phyloP scores from a whole-genome alignment of 2,797 vertebrate species.

The Chlorospingus semifuscus region DNA sequence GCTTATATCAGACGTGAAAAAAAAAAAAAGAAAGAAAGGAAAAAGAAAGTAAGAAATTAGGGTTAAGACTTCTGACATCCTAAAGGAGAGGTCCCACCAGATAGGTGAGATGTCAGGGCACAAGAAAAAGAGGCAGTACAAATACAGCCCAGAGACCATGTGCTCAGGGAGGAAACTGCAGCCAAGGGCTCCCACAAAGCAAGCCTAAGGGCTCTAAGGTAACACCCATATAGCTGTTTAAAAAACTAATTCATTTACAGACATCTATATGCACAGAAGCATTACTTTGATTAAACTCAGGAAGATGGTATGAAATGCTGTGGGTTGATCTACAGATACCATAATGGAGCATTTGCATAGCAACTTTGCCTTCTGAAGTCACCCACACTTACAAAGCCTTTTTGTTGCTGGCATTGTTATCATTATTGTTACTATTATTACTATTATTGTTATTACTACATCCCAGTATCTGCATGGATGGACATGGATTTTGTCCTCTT shows the following conservation, averaged over 20 bases:
- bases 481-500: background rate
- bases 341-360: background rate
- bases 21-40: background rate
- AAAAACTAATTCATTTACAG: background rate
- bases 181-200: background rate
- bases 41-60: background rate
- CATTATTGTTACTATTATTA: background rate
- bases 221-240: background rate
- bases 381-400: background rate
- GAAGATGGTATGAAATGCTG: background rate
- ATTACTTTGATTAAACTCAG: background rate
- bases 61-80: background rate
- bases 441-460: background rate
- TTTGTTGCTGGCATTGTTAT: background rate
- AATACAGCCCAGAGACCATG: background rate
- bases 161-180: background rate
- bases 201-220: background rate
- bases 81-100: background rate
- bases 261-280: background rate
- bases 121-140: background rate
- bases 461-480: background rate
- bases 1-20: background rate
- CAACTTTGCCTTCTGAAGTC: background rate
- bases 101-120: accelerated
- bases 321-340: background rate